Evolutionary conservation across 2,888 invertebrate species (phyloP).

Genomic region (Xanthia icteritia): DNA sequence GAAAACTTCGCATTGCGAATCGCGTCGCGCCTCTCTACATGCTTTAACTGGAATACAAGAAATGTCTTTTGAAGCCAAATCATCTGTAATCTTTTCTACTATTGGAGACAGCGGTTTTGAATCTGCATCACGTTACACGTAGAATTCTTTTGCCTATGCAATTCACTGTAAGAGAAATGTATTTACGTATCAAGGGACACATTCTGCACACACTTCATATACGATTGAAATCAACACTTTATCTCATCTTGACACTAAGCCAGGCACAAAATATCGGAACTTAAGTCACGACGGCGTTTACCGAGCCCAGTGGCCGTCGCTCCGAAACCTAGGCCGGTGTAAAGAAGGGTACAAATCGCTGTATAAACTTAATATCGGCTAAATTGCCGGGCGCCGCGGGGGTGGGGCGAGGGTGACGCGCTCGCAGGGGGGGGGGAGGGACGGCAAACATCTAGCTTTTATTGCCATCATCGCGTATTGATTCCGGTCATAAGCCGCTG

Average conservation of each 20-base stretch:
- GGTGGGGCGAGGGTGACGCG: slow-evolving; percentile 59
- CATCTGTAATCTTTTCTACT: background rate
- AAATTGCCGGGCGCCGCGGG: slow-evolving; percentile 82
- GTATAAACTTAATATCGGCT: slow-evolving; percentile 89
- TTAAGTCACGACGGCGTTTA: slow-evolving; percentile 10
- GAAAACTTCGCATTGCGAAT: no score
- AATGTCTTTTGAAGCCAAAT: background rate
- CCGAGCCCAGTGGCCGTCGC: slow-evolving; percentile 55
- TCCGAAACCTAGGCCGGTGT: slow-evolving; percentile 74
- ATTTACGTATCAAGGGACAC: background rate
- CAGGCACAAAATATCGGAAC: background rate
- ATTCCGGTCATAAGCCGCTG: slow-evolving; percentile 86
- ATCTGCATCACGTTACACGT: background rate
- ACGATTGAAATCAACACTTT: background rate
- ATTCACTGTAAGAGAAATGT: background rate
- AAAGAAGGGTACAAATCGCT: slow-evolving; percentile 89
- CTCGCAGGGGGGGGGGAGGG: slow-evolving; percentile 55
- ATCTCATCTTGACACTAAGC: background rate
- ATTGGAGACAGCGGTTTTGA: background rate
- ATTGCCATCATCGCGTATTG: slow-evolving; percentile 86
- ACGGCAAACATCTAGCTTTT: slow-evolving; percentile 85
- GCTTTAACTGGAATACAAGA: no score
- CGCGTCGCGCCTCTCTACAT: no score
- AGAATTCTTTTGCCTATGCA: background rate
- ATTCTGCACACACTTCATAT: background rate